Conservation (phyloP, 2,113 vertebrate genomes). For the Thamnaconus septentrionalis region DNA sequence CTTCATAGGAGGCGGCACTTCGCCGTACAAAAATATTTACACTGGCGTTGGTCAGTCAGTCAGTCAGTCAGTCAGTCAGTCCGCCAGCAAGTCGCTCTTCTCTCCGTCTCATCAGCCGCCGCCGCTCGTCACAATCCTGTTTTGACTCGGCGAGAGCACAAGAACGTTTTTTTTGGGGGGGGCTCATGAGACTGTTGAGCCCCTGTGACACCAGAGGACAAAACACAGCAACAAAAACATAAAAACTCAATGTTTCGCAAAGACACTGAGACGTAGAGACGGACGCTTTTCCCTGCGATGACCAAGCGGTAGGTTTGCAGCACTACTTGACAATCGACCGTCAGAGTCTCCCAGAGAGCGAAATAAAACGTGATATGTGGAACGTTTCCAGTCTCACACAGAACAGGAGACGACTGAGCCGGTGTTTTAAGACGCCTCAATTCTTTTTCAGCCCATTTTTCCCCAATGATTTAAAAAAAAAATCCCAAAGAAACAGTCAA, state of each 20-base stretch:
- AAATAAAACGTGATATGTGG: slow-evolving; percentile 52
- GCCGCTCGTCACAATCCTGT: slow-evolving; percentile 31
- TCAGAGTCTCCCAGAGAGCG: slow-evolving; percentile 31
- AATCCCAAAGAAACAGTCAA: not conserved
- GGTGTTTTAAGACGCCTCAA: slow-evolving; percentile 36
- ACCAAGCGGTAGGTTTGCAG: not conserved
- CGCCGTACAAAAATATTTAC: slow-evolving; percentile 70
- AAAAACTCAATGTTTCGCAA: too few species aligned
- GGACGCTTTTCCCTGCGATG: too few species aligned
- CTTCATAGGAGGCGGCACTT: slow-evolving; percentile 68
- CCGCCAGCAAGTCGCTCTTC: too few species aligned
- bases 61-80: slow-evolving; percentile 27
- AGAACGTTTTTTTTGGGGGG: too few species aligned
- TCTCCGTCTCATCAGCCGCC: slow-evolving; percentile 11
- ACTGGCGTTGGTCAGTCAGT: slow-evolving; percentile 45
- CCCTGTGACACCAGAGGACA: slow-evolving; percentile 30
- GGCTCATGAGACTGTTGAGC: slow-evolving; percentile 36
- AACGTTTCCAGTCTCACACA: slow-evolving; percentile 25
- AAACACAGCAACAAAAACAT: not conserved
- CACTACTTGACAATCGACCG: slow-evolving; percentile 37
- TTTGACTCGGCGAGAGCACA: too few species aligned
- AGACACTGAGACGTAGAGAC: too few species aligned
- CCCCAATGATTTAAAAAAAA: slow-evolving; percentile 17
- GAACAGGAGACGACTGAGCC: slow-evolving; percentile 44
- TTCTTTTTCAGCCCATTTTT: slow-evolving; percentile 26